Percentiles rank a stretch among this genome's conserved stretches.
These are phyloP conservation scores for Crotalus horridus DNA, from an alignment of 2,113 vertebrate species.

Conservation along the genomic window DNA sequence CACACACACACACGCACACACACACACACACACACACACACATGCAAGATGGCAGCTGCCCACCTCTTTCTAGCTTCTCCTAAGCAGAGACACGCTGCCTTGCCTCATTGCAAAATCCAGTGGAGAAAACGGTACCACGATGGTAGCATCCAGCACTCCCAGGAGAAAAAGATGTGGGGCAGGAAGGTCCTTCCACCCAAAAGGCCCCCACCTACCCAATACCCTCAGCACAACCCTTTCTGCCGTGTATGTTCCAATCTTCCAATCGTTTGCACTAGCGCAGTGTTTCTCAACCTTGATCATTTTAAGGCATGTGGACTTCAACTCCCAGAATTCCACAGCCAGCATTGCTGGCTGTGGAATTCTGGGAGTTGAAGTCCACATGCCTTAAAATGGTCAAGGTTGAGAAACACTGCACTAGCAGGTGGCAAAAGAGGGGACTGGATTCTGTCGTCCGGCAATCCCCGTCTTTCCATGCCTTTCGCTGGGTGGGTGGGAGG, in stretches of 20 bases:
- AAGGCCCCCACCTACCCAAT: neutral
- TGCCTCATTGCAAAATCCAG: too few relatives aligned
- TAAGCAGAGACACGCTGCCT: fast-evolving
- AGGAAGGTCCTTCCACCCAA: neutral
- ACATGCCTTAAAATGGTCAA: too few relatives aligned
- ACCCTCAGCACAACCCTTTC: neutral
- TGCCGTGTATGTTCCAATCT: neutral
- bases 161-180: neutral
- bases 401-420: too few relatives aligned
- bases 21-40: neutral
- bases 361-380: too few relatives aligned
- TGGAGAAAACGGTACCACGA: neutral
- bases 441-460: neutral
- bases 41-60: neutral
- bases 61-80: neutral
- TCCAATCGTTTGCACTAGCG: slow-evolving; percentile 13
- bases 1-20: fast-evolving
- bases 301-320: too few relatives aligned
- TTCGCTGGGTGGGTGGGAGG: too few relatives aligned
- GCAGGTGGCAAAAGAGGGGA: neutral
- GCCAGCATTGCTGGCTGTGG: too few relatives aligned
- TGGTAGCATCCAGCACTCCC: neutral
- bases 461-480: neutral
- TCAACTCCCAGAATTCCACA: too few relatives aligned
- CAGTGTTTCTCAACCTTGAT: too few relatives aligned